These are phyloP conservation scores for Yponomeuta evonymella DNA, from an alignment of 2,888 invertebrate species.

Conservation along the genomic window DNA sequence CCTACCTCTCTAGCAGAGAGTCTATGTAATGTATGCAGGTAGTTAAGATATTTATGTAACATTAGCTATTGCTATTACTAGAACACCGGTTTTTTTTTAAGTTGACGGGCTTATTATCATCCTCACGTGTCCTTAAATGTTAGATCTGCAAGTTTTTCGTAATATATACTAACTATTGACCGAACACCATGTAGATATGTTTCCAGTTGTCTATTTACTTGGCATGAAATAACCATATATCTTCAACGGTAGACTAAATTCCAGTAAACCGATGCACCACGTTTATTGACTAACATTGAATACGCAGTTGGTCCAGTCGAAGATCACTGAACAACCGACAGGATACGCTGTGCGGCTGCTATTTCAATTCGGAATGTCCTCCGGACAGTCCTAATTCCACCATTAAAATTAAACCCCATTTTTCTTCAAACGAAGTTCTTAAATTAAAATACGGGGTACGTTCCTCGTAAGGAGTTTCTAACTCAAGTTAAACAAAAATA, in stretches of 20 bases:
- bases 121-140: too few relatives aligned
- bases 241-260: neutral
- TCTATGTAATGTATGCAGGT: too few relatives aligned
- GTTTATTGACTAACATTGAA: neutral
- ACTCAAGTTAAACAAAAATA: too few relatives aligned
- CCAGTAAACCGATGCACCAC: neutral
- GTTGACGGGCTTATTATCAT: neutral
- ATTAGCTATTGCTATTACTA: too few relatives aligned
- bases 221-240: neutral
- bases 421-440: too few relatives aligned
- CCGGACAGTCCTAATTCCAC: neutral
- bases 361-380: neutral
- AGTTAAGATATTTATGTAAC: too few relatives aligned
- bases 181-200: neutral
- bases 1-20: too few relatives aligned
- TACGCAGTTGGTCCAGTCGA: neutral
- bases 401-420: too few relatives aligned
- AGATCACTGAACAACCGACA: neutral
- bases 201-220: neutral
- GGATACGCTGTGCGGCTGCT: constrained; percentile 1
- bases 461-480: too few relatives aligned
- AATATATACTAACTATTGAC: neutral
- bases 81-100: too few relatives aligned
- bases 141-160: too few relatives aligned
- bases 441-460: too few relatives aligned